Evolutionary conservation across 1,140 invertebrate species (phyloP).

Genomic region (Trinorchestia longiramus): DNA sequence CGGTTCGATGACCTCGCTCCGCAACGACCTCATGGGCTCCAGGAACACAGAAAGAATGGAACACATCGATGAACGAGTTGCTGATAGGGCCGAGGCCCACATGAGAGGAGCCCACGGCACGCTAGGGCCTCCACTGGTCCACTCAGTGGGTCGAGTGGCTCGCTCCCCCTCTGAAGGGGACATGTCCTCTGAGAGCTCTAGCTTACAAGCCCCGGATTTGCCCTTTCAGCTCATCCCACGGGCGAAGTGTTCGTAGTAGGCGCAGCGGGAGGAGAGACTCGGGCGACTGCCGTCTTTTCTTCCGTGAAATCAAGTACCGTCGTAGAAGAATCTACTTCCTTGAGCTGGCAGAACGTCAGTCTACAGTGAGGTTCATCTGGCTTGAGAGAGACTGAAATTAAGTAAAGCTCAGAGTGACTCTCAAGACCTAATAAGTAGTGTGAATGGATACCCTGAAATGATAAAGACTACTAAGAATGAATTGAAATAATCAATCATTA

Average conservation of each 20-base stretch:
- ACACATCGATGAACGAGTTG: not conserved
- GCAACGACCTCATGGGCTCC: slow-evolving; percentile 36
- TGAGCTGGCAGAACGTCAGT: slow-evolving; percentile 16
- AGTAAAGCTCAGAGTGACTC: not conserved
- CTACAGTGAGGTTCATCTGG: slow-evolving; percentile 24
- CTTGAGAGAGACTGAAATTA: not conserved
- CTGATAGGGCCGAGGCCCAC: not conserved
- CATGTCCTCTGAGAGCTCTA: slow-evolving; percentile 27
- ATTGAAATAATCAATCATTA: no score
- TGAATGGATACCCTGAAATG: no score
- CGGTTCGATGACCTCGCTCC: not conserved
- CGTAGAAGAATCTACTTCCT: slow-evolving; percentile 5
- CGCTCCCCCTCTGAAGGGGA: slow-evolving; percentile 40
- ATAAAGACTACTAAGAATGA: no score
- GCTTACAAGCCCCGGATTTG: slow-evolving; percentile 41
- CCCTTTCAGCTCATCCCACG: slow-evolving; percentile 50
- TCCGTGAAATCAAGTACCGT: slow-evolving; percentile 41
- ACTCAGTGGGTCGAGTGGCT: slow-evolving; percentile 2
- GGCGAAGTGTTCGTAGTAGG: slow-evolving; percentile 41
- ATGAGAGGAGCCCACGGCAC: slow-evolving; percentile 19
- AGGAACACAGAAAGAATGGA: not conserved
- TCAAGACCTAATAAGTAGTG: no score
- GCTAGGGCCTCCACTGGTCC: slow-evolving; percentile 10
- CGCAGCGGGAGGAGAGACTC: slow-evolving; percentile 3
- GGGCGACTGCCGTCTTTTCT: slow-evolving; percentile 44